A percentile compares a stretch with the other conserved stretches of the same genome.
phyloP scores from a whole-genome alignment of 2,797 vertebrate species.

The Morelia viridis region DNA sequence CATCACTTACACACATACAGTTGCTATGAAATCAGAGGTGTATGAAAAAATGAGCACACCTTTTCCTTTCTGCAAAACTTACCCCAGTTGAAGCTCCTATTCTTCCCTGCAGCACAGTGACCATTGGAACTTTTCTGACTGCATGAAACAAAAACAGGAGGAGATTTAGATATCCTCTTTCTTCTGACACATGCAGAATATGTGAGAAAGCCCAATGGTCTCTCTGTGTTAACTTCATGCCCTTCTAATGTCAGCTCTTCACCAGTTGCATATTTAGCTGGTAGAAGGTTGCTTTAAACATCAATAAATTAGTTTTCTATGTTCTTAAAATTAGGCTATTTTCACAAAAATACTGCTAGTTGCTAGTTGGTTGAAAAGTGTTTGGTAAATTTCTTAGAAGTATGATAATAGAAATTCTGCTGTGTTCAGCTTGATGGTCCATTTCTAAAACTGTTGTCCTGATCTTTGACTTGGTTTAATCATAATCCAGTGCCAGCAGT shows the following conservation, averaged over 20 bases:
- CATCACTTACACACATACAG: not conserved
- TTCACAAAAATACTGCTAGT: not conserved
- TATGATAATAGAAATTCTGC: no score
- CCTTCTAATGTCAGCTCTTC: not conserved
- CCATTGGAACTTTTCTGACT: not conserved
- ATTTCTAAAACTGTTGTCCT: no score
- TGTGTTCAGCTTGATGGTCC: no score
- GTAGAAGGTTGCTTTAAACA: not conserved
- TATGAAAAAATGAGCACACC: not conserved
- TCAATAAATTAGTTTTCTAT: not conserved
- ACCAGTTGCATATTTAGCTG: not conserved
- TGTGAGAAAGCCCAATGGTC: not conserved
- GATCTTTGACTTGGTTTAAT: no score
- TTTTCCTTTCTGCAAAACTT: not conserved
- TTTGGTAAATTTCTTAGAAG: no score
- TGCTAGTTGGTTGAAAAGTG: no score
- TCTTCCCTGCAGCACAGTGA: not conserved
- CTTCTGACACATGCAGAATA: not conserved
- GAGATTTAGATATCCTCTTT: not conserved
- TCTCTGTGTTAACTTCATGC: not conserved
- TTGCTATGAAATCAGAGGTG: not conserved
- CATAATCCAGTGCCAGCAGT: no score
- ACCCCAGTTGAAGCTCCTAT: not conserved
- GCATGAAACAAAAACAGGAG: not conserved
- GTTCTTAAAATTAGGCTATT: not conserved